Evolutionary conservation across 2,888 invertebrate species (phyloP).

Genomic region (Timandra comae): DNA sequence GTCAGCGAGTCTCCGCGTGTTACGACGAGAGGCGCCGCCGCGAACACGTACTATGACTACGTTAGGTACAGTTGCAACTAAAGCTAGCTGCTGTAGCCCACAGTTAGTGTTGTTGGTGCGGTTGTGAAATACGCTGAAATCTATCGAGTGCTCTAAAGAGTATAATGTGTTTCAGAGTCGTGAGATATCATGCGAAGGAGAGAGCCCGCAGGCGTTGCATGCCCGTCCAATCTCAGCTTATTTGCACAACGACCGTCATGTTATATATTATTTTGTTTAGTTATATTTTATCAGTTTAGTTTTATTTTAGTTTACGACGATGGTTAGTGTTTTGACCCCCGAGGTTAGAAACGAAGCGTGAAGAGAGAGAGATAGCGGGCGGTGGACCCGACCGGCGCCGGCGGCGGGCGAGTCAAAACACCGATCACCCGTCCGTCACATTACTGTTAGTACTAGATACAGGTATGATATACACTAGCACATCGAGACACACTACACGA

Average conservation of each 20-base stretch:
- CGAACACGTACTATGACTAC: slow-evolving; percentile 35
- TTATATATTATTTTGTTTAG: slow-evolving; percentile 18
- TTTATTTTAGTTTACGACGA: slow-evolving; percentile 24
- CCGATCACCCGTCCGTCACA: slow-evolving; percentile 27
- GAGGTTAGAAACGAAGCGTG: slow-evolving; percentile 5
- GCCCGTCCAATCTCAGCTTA: slow-evolving; percentile 72
- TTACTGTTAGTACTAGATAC: too few species aligned
- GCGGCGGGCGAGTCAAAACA: slow-evolving; percentile 32
- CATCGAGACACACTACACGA: slow-evolving; percentile 41
- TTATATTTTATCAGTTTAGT: slow-evolving; percentile 18
- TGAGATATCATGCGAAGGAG: slow-evolving; percentile 44
- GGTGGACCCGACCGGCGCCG: neutral
- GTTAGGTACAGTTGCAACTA: slow-evolving; percentile 42
- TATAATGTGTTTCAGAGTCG: slow-evolving; percentile 23
- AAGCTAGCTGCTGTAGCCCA: slow-evolving; percentile 42
- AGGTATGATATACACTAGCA: slow-evolving; percentile 36
- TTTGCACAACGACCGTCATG: slow-evolving; percentile 50
- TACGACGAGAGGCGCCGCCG: slow-evolving; percentile 4
- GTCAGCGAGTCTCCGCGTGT: too few species aligned
- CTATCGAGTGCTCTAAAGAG: slow-evolving; percentile 41
- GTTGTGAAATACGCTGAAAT: slow-evolving; percentile 71
- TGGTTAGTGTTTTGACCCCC: slow-evolving; percentile 33
- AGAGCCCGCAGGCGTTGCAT: slow-evolving; percentile 37
- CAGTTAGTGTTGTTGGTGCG: slow-evolving; percentile 42
- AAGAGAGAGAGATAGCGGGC: slow-evolving; percentile 10